Conservation (phyloP, 2,888 invertebrate genomes). For the Ommatoiulus sabulosus region DNA sequence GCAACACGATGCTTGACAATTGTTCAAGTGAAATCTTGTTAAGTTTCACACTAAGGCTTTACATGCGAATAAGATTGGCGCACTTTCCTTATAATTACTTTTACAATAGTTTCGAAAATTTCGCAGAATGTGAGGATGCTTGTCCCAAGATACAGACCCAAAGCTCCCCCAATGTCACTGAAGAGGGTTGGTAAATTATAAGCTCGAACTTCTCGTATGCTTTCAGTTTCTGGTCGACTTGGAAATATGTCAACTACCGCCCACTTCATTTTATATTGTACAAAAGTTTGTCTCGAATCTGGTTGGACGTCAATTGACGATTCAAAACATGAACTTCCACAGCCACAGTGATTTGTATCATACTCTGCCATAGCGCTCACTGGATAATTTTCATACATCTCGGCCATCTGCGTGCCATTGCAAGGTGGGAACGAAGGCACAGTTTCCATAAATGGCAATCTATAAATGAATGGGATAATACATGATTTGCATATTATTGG, state of each 20-base stretch:
- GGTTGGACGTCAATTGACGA: constrained; percentile 42
- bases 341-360: constrained; percentile 30
- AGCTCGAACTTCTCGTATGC: constrained; percentile 41
- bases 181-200: constrained; percentile 32
- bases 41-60: background rate
- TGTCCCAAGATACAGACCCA: constrained; percentile 49
- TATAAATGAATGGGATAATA: too few species aligned
- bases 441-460: constrained; percentile 51
- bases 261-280: background rate
- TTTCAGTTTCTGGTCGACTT: constrained; percentile 45
- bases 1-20: too few species aligned
- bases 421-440: background rate
- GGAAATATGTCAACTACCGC: constrained; percentile 13
- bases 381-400: constrained; percentile 1
- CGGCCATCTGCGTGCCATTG: background rate
- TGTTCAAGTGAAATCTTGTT: background rate
- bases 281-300: background rate
- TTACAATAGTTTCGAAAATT: background rate
- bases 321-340: constrained; percentile 35
- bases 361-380: background rate
- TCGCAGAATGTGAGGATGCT: constrained; percentile 53
- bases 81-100: constrained; percentile 8
- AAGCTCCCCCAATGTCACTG: constrained; percentile 56
- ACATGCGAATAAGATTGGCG: background rate
- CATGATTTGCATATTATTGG: too few species aligned